These are phyloP conservation scores for Diploscapter pachys DNA, from an alignment of 1,140 invertebrate genomes.

Conservation along the genomic window DNA sequence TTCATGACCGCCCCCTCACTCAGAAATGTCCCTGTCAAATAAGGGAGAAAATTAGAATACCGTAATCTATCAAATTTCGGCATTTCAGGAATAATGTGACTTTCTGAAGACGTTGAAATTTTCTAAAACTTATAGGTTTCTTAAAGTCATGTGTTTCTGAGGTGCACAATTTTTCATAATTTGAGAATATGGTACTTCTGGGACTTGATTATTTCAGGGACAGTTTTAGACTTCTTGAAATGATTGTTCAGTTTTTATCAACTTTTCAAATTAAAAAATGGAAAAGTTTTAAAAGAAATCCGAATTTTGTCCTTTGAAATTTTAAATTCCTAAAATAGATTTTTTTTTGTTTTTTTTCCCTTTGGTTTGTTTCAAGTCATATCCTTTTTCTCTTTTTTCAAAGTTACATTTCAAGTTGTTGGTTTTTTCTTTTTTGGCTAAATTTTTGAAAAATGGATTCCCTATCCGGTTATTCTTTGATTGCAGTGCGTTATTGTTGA, in stretches of 20 bases:
- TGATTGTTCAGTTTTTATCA: too few species aligned
- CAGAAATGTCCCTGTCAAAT: conserved; percentile 48
- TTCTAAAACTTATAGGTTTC: neutral
- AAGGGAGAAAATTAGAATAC: neutral
- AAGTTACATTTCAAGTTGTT: neutral
- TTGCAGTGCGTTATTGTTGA: neutral
- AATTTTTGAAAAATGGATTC: neutral
- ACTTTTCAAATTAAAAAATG: too few species aligned
- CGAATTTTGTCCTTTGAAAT: too few species aligned
- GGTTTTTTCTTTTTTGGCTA: neutral
- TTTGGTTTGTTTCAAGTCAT: neutral
- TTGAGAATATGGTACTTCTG: too few species aligned
- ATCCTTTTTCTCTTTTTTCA: neutral
- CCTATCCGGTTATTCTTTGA: neutral
- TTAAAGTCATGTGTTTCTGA: neutral
- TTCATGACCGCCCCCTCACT: conserved; percentile 48
- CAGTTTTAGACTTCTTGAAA: too few species aligned
- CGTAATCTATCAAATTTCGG: too few species aligned
- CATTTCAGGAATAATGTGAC: too few species aligned
- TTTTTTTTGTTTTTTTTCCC: neutral
- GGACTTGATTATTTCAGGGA: too few species aligned
- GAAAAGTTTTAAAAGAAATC: too few species aligned
- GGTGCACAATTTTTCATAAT: too few species aligned
- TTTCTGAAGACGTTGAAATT: too few species aligned
- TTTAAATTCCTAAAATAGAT: too few species aligned